Conservation (phyloP, 2,113 vertebrate species). For the Oncorhynchus clarkii region DNA sequence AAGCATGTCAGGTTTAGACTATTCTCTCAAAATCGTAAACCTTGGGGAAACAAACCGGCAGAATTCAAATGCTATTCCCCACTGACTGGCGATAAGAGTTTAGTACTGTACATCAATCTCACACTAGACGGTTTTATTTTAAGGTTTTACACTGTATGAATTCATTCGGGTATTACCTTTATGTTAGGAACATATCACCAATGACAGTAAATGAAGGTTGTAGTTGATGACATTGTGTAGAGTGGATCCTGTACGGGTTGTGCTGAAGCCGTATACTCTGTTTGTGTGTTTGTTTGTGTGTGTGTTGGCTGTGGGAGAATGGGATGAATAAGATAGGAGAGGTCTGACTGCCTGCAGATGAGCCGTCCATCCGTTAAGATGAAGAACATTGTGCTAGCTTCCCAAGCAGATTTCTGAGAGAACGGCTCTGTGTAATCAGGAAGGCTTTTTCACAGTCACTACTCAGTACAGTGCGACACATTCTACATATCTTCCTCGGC, state of each 20-base stretch:
- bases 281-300: constrained; percentile 10
- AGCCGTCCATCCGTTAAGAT: constrained; percentile 15
- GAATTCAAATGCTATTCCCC: too few relatives aligned
- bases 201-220: constrained; percentile 19
- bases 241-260: constrained; percentile 25
- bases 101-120: neutral
- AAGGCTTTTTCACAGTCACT: too few relatives aligned
- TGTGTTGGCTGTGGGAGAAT: constrained; percentile 53
- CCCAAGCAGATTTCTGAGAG: too few relatives aligned
- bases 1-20: constrained; percentile 47
- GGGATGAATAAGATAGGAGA: constrained; percentile 62
- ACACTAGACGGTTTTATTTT: constrained; percentile 16
- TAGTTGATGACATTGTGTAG: constrained; percentile 37
- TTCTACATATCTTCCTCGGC: too few relatives aligned
- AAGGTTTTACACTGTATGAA: constrained; percentile 31
- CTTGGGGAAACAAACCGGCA: constrained; percentile 32
- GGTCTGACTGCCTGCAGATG: constrained; percentile 66
- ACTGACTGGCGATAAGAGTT: neutral
- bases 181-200: constrained; percentile 5
- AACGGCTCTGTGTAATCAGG: too few relatives aligned
- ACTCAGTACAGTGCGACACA: too few relatives aligned
- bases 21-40: constrained; percentile 17
- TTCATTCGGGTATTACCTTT: constrained; percentile 31
- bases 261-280: constrained; percentile 6
- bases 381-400: too few relatives aligned